These are phyloP conservation scores for Mechanitis messenoides DNA, from an alignment of 2,888 invertebrate genomes.

Conservation along the genomic window DNA sequence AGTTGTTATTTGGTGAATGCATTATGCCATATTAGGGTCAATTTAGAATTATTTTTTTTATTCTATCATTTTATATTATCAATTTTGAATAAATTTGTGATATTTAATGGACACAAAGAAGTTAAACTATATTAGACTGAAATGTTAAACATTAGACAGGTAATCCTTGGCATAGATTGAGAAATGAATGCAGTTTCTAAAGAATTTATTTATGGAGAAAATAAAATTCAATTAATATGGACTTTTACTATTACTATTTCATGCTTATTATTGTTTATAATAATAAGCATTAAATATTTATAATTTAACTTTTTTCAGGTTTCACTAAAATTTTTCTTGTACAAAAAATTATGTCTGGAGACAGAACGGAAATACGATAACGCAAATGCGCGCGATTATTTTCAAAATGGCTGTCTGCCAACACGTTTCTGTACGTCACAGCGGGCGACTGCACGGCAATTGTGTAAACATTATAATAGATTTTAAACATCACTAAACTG, in stretches of 20 bases:
- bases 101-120: too few relatives aligned
- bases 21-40: too few relatives aligned
- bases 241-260: too few relatives aligned
- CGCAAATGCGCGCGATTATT: slow-evolving; percentile 49
- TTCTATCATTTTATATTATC: too few relatives aligned
- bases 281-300: neutral
- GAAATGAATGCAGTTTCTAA: slow-evolving; percentile 4
- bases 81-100: too few relatives aligned
- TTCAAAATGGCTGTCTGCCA: slow-evolving; percentile 60
- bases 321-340: neutral
- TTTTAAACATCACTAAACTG: neutral
- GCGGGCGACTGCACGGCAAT: slow-evolving; percentile 24
- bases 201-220: neutral
- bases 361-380: slow-evolving; percentile 47
- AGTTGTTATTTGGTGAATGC: too few relatives aligned
- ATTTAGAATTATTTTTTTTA: too few relatives aligned
- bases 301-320: neutral
- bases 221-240: neutral
- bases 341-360: slow-evolving; percentile 4
- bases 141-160: slow-evolving; percentile 13
- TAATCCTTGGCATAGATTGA: slow-evolving; percentile 21
- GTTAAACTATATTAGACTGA: neutral
- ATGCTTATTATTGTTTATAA: neutral
- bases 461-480: slow-evolving; percentile 28
- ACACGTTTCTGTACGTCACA: slow-evolving; percentile 32